Evolutionary conservation across 2,113 vertebrate genomes (phyloP), one percentile per base, ranked within the genome.

Genomic region (Acinonyx jubatus): DNA sequence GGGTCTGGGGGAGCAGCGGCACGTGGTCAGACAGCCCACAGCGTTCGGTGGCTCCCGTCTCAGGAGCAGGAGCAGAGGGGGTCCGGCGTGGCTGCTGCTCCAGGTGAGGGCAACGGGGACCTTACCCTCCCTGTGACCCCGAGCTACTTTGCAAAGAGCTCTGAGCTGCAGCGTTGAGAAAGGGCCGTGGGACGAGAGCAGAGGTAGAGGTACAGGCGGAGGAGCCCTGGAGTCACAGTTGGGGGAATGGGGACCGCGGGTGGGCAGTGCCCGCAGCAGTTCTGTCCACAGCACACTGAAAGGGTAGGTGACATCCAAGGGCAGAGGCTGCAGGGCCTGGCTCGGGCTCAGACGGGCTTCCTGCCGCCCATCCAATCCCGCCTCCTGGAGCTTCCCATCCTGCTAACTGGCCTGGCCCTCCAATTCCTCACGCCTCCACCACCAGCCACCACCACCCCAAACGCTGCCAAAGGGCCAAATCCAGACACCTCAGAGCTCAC

Each of bases 211-310:
- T 23, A 6, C 36, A 18, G 18, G 19, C 57, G 7, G 57, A 41
- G 71, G n/a, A 55, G 78, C 11, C 73, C 29, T 48, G 8, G 74
- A 11, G 45, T 19, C 74, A 31, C 27, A 27, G 23, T 21, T 74
- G 10, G 36, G 69, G 19, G 21, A 25, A 73, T 0, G 19, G 45
- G 45, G 29, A 14, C 4, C 27, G 2, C 3, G 0, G 8, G 41
- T 41, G 15, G 3, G 74, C 3, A 6, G 45, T 14, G 48, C 50
- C 50, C 50, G 3, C 31, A 79, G 48, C 31, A 33, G 76, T 52
- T 33, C 21, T 23, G 10, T 38, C 36, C 18, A 4, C 19, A 73
- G 69, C 36, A 38, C 69, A 73, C 12, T 4, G 69, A 38, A 73
- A 73, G 69, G 36, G 36, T 73, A 12, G 36, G 36, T 73, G 36